phyloP scores from a whole-genome alignment of 1,140 invertebrate genomes.

The Wasmannia auropunctata region DNA sequence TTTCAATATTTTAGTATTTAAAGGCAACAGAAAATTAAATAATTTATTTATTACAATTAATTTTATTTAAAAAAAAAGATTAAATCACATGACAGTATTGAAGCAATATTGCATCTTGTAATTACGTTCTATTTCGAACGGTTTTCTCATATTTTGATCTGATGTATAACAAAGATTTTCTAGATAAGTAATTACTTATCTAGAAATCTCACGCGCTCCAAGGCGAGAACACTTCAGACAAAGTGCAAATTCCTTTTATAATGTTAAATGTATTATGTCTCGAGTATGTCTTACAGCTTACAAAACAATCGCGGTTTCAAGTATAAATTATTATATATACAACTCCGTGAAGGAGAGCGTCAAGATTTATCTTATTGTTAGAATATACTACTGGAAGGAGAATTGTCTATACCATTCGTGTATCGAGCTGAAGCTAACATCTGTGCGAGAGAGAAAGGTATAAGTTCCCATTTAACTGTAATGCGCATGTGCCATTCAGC shows the following conservation, averaged over 20 bases:
- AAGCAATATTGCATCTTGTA: not conserved
- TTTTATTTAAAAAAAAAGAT: not conserved
- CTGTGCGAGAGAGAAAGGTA: too few relatives aligned
- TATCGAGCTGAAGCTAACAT: too few relatives aligned
- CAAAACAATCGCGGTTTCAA: not conserved
- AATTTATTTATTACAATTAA: not conserved
- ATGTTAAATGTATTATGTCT: not conserved
- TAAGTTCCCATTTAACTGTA: too few relatives aligned
- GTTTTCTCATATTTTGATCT: not conserved
- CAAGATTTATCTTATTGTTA: not conserved
- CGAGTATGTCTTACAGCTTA: not conserved
- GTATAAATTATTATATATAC: not conserved
- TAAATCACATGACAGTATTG: not conserved
- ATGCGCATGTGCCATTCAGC: too few relatives aligned
- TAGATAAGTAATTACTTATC: too few relatives aligned
- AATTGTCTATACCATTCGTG: too few relatives aligned
- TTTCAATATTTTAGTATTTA: not conserved
- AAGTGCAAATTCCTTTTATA: slow-evolving; percentile 16
- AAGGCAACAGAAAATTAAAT: not conserved
- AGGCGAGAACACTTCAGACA: not conserved
- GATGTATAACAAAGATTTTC: too few relatives aligned
- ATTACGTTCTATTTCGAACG: not conserved
- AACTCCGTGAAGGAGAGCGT: not conserved
- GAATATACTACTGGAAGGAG: too few relatives aligned
- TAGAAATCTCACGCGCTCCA: not conserved